Evolutionary conservation across 2,113 vertebrate genomes (phyloP).

Genomic region (Sialia sialis): DNA sequence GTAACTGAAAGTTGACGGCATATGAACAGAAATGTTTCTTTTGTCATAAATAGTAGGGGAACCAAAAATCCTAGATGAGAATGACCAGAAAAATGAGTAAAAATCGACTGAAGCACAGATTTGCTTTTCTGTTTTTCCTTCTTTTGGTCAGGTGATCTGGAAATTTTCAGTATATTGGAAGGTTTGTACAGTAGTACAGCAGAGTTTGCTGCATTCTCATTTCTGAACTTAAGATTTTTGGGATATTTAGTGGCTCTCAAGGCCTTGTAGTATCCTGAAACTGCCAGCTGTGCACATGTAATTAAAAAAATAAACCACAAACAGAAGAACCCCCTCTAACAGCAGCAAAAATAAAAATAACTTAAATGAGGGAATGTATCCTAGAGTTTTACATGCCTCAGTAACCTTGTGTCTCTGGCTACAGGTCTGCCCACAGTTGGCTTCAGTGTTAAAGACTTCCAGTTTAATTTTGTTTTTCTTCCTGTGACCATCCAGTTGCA

Average conservation of each 20-base stretch:
- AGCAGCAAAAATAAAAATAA: not conserved
- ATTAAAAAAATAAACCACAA: not conserved
- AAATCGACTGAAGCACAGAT: not conserved
- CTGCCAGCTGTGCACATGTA: not conserved
- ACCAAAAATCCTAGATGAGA: not conserved
- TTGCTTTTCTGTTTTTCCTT: not conserved
- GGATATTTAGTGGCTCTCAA: not conserved
- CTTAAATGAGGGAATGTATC: not conserved
- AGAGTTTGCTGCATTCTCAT: not conserved
- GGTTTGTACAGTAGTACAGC: not conserved
- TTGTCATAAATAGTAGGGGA: not conserved
- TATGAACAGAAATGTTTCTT: not conserved
- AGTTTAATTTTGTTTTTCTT: not conserved
- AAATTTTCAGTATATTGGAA: not conserved
- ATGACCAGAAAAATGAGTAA: not conserved
- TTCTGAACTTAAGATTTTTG: not conserved
- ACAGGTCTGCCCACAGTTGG: not conserved
- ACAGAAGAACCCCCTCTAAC: fast-evolving
- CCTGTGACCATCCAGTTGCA: not conserved
- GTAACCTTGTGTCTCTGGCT: not conserved
- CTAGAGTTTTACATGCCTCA: not conserved
- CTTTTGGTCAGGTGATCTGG: not conserved
- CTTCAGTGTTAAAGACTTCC: not conserved
- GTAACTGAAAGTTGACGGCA: too few relatives aligned
- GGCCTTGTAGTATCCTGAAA: not conserved